Percentiles rank a stretch among this genome's conserved stretches.
Conservation (phyloP, 2,888 invertebrate species). For the Eupsilia transversa region DNA sequence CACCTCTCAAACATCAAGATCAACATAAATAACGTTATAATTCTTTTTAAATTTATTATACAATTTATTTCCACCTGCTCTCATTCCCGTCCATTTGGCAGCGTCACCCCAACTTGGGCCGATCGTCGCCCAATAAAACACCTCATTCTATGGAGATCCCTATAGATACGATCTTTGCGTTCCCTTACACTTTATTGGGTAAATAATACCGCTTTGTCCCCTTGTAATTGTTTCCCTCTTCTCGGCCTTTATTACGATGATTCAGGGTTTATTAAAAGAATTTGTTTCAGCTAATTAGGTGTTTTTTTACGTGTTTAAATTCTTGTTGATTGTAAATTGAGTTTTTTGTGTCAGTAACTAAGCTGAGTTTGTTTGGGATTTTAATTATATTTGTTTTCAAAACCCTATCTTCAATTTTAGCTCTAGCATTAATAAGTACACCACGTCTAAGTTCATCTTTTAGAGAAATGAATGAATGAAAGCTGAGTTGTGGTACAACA, state of each 20-base stretch:
- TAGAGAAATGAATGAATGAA: conserved; percentile 33
- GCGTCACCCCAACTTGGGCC: conserved; percentile 68
- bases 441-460: conserved; percentile 34
- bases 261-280: conserved; percentile 74
- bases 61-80: conserved; percentile 66
- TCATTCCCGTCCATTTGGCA: conserved; percentile 60
- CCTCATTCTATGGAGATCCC: conserved; percentile 78
- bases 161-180: conserved; percentile 76
- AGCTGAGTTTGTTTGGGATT: conserved; percentile 11
- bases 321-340: conserved; percentile 34
- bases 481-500: conserved; percentile 36
- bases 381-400: conserved; percentile 25
- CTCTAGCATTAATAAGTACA: conserved; percentile 13
- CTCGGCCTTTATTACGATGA: conserved; percentile 73
- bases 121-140: conserved; percentile 80
- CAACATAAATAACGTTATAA: conserved; percentile 61
- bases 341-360: conserved; percentile 21
- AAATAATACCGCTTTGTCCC: conserved; percentile 74
- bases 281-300: conserved; percentile 64
- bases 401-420: conserved; percentile 32
- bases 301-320: conserved; percentile 49
- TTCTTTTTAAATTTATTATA: conserved; percentile 65
- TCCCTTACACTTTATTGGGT: conserved; percentile 76
- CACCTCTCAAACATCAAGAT: conserved; percentile 59
- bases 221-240: conserved; percentile 77